Evolutionary conservation across 2,797 vertebrate species (phyloP).

Genomic region (Cirrhinus mrigala): DNA sequence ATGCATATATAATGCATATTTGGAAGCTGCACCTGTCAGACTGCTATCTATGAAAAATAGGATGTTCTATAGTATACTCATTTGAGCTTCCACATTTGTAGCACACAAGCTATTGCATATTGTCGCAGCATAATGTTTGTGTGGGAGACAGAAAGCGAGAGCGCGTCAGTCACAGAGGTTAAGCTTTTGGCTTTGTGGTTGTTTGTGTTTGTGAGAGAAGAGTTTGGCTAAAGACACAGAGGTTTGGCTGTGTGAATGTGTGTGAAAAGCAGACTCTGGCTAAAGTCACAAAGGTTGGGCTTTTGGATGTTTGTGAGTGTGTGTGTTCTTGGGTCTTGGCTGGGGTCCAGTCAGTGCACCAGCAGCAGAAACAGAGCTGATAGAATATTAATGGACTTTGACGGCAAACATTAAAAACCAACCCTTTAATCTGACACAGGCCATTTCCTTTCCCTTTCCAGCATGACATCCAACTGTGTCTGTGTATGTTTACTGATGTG

Average conservation of each 20-base stretch:
- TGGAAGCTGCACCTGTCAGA: conserved; percentile 16
- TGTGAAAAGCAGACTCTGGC: conserved; percentile 35
- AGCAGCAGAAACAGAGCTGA: conserved; percentile 72
- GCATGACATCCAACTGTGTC: conserved; percentile 69
- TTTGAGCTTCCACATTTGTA: not conserved
- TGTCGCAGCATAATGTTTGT: conserved; percentile 4
- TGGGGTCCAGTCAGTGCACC: conserved; percentile 68
- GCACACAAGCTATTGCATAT: conserved; percentile 9
- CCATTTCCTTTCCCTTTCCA: conserved; percentile 75
- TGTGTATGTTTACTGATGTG: conserved; percentile 55
- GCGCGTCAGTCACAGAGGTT: conserved; percentile 27
- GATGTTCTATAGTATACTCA: not conserved
- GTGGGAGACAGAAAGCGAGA: conserved; percentile 26
- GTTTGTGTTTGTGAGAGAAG: conserved; percentile 42
- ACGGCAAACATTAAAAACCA: conserved; percentile 77
- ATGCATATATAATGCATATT: conserved; percentile 3
- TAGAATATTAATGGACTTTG: conserved; percentile 82
- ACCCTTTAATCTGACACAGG: conserved; percentile 76
- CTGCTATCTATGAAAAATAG: not conserved
- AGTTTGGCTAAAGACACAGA: conserved; percentile 46
- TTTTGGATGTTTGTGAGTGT: conserved; percentile 43
- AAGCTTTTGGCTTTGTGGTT: conserved; percentile 44
- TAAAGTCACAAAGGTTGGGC: conserved; percentile 51
- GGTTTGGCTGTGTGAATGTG: conserved; percentile 47
- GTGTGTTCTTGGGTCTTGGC: conserved; percentile 42